Conservation (phyloP, 2,888 invertebrate species). For the Ectemnius cavifrons region DNA sequence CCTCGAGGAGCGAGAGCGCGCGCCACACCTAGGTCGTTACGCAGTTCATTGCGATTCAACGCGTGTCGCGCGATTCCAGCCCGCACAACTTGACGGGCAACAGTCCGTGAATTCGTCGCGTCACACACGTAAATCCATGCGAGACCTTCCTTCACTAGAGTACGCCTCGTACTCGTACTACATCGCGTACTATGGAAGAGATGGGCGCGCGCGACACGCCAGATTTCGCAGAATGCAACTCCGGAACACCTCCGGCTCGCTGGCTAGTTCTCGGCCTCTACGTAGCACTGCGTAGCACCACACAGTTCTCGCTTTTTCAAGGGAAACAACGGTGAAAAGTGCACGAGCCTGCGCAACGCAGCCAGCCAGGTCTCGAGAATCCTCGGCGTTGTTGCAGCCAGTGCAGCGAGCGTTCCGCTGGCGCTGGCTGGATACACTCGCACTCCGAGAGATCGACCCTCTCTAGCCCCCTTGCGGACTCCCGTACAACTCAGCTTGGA, state of each 20-base stretch:
- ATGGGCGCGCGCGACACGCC: neutral
- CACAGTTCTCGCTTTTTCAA: slow-evolving; percentile 16
- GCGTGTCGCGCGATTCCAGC: slow-evolving; percentile 31
- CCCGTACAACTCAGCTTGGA: slow-evolving; percentile 12
- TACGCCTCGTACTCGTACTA: too few species aligned
- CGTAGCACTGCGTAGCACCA: neutral
- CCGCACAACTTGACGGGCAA: neutral
- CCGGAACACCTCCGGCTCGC: neutral
- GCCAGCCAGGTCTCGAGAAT: too few species aligned
- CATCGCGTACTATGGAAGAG: too few species aligned
- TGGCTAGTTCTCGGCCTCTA: neutral
- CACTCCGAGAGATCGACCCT: slow-evolving; percentile 16
- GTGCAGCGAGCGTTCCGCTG: slow-evolving; percentile 28
- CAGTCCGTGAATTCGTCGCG: slow-evolving; percentile 8
- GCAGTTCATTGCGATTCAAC: slow-evolving; percentile 48
- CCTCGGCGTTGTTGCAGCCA: slow-evolving; percentile 2
- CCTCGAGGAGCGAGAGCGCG: slow-evolving; percentile 18
- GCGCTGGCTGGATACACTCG: slow-evolving; percentile 16
- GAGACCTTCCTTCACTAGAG: neutral
- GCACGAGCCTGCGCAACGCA: slow-evolving; percentile 24
- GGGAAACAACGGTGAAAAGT: slow-evolving; percentile 33
- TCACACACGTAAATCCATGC: slow-evolving; percentile 14
- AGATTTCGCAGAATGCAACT: neutral
- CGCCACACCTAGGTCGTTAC: slow-evolving; percentile 59
- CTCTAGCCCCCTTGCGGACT: slow-evolving; percentile 20